These are phyloP conservation scores for Chrysemys picta DNA, from an alignment of 2,113 vertebrate species.

Conservation along the genomic window DNA sequence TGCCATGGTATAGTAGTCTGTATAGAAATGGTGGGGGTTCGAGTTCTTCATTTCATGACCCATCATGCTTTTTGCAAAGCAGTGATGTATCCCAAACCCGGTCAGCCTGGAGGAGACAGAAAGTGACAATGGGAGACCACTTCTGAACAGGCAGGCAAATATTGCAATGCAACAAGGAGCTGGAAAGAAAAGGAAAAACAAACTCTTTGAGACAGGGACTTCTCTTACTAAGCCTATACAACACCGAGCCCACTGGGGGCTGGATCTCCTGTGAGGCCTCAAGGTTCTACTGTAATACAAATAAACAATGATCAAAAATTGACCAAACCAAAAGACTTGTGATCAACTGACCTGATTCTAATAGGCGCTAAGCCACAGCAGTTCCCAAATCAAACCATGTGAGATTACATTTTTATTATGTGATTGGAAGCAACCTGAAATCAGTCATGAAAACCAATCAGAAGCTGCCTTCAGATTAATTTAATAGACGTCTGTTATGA, in stretches of 20 bases:
- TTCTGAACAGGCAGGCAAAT: not conserved
- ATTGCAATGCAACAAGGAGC: not conserved
- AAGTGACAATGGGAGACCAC: not conserved
- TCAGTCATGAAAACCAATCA: not conserved
- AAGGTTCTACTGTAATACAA: not conserved
- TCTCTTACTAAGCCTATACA: not conserved
- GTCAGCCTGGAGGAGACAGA: constrained; percentile 83
- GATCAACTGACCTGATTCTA: not conserved
- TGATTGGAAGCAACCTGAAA: not conserved
- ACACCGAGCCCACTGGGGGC: not conserved
- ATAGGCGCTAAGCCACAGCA: not conserved
- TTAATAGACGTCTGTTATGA: no score
- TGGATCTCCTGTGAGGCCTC: not conserved
- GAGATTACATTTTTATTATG: not conserved
- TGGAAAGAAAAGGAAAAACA: not conserved
- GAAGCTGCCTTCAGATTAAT: not conserved
- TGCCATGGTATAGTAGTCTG: constrained; percentile 93
- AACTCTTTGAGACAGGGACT: not conserved
- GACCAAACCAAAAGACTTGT: not conserved
- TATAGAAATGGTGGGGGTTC: constrained; percentile 90
- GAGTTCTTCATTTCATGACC: constrained; percentile 88
- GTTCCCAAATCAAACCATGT: not conserved
- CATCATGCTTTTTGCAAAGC: constrained; percentile 96
- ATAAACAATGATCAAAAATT: not conserved
- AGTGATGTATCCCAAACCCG: constrained; percentile 96